Evolutionary conservation across 1,140 invertebrate genomes (phyloP).

Genomic region (Asobara japonica): DNA sequence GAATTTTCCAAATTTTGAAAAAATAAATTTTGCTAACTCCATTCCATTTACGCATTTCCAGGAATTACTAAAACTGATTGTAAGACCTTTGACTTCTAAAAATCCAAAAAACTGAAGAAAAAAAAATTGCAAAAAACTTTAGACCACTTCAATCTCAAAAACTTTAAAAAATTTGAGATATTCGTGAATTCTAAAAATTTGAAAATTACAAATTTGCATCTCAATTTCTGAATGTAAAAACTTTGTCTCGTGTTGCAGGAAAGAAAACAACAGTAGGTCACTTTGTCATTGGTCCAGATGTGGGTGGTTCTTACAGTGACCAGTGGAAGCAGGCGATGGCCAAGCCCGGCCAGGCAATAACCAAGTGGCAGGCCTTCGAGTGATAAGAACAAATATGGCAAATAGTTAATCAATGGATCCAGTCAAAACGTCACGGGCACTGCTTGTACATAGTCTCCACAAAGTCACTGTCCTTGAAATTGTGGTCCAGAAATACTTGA

Average conservation of each 20-base stretch:
- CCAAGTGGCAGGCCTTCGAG: conserved; percentile 63
- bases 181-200: too few species aligned
- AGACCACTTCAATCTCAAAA: background rate
- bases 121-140: background rate
- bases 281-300: conserved; percentile 65
- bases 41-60: too few species aligned
- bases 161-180: background rate
- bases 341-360: conserved; percentile 60
- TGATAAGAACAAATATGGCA: conserved; percentile 41
- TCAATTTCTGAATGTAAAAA: background rate
- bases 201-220: too few species aligned
- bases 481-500: too few species aligned
- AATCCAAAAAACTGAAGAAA: background rate
- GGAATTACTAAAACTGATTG: too few species aligned
- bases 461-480: background rate
- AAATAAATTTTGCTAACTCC: too few species aligned
- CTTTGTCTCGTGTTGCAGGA: conserved; percentile 49
- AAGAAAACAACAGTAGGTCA: conserved; percentile 70
- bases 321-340: conserved; percentile 64
- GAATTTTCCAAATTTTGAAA: too few species aligned
- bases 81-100: background rate
- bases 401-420: background rate
- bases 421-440: background rate
- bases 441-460: background rate
- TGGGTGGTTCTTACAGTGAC: conserved; percentile 59